Conservation (phyloP, 2,113 vertebrate species). For the Elephantulus edwardii region DNA sequence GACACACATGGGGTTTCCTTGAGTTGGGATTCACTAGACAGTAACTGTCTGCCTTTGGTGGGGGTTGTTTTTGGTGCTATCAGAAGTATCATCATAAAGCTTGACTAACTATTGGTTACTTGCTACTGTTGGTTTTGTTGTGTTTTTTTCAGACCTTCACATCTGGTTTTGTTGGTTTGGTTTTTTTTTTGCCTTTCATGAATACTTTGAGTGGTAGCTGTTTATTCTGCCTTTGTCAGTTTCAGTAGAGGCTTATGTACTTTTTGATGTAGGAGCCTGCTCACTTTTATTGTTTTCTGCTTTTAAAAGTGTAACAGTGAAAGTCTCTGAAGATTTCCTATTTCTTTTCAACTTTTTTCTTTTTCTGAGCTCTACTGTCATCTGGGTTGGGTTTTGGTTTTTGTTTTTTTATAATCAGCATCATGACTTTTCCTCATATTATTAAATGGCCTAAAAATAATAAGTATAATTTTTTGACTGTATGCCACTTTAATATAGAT, state of each 20-base stretch:
- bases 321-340: background rate
- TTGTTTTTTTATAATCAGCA: background rate
- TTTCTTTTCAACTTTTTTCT: background rate
- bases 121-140: no score
- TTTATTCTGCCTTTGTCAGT: no score
- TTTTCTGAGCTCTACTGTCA: background rate
- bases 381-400: no score
- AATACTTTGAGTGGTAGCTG: background rate
- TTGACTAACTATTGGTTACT: background rate
- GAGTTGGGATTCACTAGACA: no score
- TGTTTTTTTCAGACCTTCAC: background rate
- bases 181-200: no score
- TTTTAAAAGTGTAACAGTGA: background rate
- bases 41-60: no score
- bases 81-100: no score
- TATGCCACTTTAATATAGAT: background rate
- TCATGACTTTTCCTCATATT: background rate
- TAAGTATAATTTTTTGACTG: background rate
- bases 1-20: no score
- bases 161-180: no score
- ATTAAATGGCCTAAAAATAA: background rate
- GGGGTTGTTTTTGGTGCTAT: no score
- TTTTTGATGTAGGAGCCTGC: background rate
- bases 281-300: background rate
- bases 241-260: no score